Percentiles rank a stretch among this genome's conserved stretches.
These are phyloP conservation scores for Rousettus leschenaultii DNA, from an alignment of 2,113 vertebrate genomes.

Conservation along the genomic window DNA sequence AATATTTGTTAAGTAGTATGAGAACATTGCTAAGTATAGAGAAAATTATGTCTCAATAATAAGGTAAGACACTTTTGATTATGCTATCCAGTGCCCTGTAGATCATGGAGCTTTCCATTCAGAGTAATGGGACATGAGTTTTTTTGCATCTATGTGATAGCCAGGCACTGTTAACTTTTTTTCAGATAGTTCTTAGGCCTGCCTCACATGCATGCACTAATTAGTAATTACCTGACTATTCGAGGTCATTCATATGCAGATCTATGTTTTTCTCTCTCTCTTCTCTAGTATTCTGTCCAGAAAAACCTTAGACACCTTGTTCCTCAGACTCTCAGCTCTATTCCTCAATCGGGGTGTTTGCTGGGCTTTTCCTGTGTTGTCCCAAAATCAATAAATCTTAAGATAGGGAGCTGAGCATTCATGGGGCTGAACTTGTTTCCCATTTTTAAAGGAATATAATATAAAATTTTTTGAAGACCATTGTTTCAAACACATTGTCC, in stretches of 20 bases:
- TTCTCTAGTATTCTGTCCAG: neutral
- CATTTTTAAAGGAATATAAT: neutral
- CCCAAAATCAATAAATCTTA: neutral
- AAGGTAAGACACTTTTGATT: neutral
- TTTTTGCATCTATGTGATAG: neutral
- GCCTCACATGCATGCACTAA: accelerated
- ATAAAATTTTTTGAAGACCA: no score
- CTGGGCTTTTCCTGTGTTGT: neutral
- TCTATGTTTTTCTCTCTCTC: neutral
- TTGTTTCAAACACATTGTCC: neutral
- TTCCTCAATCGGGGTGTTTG: neutral
- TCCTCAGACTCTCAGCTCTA: neutral
- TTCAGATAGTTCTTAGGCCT: neutral
- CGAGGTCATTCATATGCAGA: neutral
- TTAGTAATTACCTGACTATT: neutral
- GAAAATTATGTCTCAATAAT: neutral
- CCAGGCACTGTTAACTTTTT: neutral
- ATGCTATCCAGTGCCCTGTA: neutral
- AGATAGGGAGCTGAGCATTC: neutral
- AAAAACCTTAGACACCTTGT: neutral
- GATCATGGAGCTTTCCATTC: neutral
- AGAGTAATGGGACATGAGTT: neutral
- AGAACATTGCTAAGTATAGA: neutral
- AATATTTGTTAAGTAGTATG: neutral
- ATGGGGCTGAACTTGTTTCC: neutral